Evolutionary conservation across 2,888 invertebrate species (phyloP), one percentile per base, ranked within the genome.

Genomic region (Drosophila testacea): DNA sequence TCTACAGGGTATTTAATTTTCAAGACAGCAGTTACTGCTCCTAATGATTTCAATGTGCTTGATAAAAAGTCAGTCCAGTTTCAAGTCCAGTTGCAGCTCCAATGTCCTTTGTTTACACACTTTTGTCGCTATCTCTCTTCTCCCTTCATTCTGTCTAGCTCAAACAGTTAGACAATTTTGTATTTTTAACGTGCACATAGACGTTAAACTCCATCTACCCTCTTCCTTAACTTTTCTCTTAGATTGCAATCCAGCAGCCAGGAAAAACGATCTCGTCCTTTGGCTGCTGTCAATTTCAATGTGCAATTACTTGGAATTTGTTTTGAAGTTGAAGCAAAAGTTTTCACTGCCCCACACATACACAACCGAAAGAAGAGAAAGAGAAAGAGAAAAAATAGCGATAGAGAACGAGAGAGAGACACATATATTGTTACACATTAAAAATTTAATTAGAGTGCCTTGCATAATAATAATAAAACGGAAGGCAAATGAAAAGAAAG

Each of bases 231-330:
- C 22, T 47, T 34, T 50, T 50, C 11, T 9, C 47, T 30, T 13
- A n/a, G 59, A 42, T 27, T 59, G 60, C 59, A 57, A 22, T 38
- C 9, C 10, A n/a, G n/a, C 27, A 47, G 13, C 6, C 7, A 3
- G 41, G 27, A 28, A 41, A 61, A 38, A 65, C 7, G 36, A 41
- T 36, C 28, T 54, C 16, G 13, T 54, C 52, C n/a, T 39, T 39
- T 46, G 7, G 27, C 32, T 64, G 52, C 54, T 50, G 44, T 32
- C 80, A 79, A 81, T 81, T 87, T 79, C 68, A 70, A 82, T 74
- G 86, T 73, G 83, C 88, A 88, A 85, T 88, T 88, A 85, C 88
- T 88, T 85, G 86, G 61, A 83, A 83, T 85, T 85, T 83, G 80
- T 77, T 88, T 85, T 85, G 80, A 79, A 79, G 86, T 77, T 79